phyloP scores from a whole-genome alignment of 2,113 vertebrate genomes.

The Leptosomus discolor region DNA sequence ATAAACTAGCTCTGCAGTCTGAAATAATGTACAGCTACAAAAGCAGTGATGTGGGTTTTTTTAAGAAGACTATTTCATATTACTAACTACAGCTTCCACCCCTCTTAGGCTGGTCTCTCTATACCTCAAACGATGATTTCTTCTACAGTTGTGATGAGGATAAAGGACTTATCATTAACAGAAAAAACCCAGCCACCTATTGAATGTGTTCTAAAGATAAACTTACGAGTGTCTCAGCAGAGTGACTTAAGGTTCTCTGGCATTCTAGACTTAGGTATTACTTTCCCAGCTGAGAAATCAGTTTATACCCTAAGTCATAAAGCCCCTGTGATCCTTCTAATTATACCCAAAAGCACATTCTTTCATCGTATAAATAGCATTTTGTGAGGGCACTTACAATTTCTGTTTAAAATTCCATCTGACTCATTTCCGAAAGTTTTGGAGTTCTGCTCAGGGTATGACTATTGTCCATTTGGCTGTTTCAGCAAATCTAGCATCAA shows the following conservation, averaged over 20 bases:
- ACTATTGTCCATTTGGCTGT: not conserved
- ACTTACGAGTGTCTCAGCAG: not conserved
- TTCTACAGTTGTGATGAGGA: not conserved
- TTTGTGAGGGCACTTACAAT: not conserved
- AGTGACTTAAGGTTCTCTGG: not conserved
- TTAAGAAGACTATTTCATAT: not conserved
- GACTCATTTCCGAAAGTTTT: not conserved
- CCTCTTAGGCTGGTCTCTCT: not conserved
- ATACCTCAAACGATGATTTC: not conserved
- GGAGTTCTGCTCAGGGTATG: not conserved
- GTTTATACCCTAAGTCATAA: not conserved
- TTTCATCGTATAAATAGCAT: not conserved
- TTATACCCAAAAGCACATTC: not conserved
- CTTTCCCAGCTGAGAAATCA: not conserved
- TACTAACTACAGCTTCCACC: not conserved
- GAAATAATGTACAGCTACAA: not conserved
- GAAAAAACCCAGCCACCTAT: not conserved
- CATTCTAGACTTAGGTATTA: not conserved
- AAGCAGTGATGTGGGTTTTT: rapidly evolving
- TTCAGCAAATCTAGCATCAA: not conserved
- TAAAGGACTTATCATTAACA: not conserved
- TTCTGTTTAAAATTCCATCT: not conserved
- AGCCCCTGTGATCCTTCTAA: not conserved
- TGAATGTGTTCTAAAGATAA: not conserved
- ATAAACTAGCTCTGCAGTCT: not conserved